These are phyloP conservation scores for Pomatostomus ruficeps DNA, from an alignment of 2,113 vertebrate genomes.

Conservation along the genomic window DNA sequence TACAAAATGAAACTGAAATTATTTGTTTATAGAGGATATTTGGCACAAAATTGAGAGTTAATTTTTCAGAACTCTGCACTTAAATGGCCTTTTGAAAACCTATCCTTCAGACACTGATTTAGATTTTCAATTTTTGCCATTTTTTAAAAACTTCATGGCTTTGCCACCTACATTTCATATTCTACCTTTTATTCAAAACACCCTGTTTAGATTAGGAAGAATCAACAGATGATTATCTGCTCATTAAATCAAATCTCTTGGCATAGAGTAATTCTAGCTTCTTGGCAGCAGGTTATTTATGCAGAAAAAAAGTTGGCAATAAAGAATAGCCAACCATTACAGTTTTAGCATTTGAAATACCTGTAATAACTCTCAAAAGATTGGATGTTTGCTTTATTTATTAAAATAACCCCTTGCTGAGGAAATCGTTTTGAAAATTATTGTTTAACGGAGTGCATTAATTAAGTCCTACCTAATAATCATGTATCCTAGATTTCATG, in stretches of 20 bases:
- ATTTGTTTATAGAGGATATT: background rate
- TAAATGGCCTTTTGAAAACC: background rate
- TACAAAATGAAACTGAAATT: background rate
- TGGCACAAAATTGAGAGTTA: background rate
- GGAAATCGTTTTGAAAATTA: conserved; percentile 8
- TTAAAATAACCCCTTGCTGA: background rate
- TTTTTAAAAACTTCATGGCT: background rate
- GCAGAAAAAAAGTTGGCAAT: conserved; percentile 19
- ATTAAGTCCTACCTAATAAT: conserved; percentile 11
- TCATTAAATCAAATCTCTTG: conserved; percentile 50
- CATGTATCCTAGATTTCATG: background rate
- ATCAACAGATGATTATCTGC: conserved; percentile 35
- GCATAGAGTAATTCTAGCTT: background rate
- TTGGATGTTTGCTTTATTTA: conserved; percentile 6
- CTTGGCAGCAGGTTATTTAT: conserved; percentile 38
- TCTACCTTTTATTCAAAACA: conserved; percentile 13
- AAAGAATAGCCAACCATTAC: conserved; percentile 14
- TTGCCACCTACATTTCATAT: background rate
- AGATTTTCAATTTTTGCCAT: background rate
- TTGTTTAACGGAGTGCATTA: background rate
- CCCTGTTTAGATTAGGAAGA: conserved; percentile 14
- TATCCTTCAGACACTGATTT: background rate
- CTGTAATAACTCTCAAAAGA: conserved; percentile 13
- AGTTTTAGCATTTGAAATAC: conserved; percentile 12
- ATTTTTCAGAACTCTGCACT: background rate